Conservation (phyloP, 2,888 invertebrate genomes). For the Tetanocera ferruginea region DNA sequence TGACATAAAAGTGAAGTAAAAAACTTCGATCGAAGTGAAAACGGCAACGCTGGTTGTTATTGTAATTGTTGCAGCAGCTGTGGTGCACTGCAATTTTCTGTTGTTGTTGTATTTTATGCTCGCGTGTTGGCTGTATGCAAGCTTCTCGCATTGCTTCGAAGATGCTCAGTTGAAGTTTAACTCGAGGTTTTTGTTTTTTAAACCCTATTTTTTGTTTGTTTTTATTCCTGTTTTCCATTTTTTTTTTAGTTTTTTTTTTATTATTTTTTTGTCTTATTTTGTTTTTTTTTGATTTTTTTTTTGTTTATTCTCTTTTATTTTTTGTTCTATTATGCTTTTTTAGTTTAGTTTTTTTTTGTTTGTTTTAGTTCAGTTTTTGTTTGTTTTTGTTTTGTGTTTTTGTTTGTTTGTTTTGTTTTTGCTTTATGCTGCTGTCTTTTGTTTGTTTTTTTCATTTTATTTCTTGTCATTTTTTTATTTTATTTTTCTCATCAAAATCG, state of each 20-base stretch:
- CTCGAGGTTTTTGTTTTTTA: background rate
- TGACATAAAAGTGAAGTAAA: too few species aligned
- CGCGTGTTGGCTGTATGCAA: background rate
- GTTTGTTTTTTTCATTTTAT: background rate
- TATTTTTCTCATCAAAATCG: constrained; percentile 1
- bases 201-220: background rate
- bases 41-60: background rate
- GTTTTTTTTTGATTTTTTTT: background rate
- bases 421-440: background rate
- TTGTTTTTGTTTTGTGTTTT: background rate
- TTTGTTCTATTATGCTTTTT: background rate
- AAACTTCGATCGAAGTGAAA: too few species aligned
- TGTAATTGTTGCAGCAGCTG: background rate
- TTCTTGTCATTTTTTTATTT: background rate
- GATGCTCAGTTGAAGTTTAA: background rate
- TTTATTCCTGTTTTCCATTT: background rate
- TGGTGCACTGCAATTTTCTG: background rate
- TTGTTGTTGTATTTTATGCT: background rate
- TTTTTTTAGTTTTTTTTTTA: too few species aligned
- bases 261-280: background rate
- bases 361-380: background rate
- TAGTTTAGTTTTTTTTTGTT: background rate
- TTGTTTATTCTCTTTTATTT: constrained; percentile 16
- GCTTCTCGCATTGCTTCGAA: background rate
- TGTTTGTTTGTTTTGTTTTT: background rate